Evolutionary conservation across 2,113 vertebrate genomes (phyloP).

Genomic region (Peucedramus taeniatus): DNA sequence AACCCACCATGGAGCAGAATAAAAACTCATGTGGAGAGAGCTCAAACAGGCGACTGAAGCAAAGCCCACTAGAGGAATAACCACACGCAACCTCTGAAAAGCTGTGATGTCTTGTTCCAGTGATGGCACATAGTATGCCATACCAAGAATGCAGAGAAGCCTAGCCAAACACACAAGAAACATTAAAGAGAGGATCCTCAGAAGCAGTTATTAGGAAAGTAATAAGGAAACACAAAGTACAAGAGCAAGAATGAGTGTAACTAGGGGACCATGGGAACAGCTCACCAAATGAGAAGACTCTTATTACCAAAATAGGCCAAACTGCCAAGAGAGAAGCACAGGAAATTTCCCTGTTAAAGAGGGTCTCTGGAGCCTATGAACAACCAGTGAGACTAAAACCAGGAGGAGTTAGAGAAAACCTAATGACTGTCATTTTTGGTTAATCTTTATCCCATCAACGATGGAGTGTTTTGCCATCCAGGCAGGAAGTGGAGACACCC

Average conservation of each 20-base stretch:
- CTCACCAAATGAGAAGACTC: neutral
- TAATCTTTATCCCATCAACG: neutral
- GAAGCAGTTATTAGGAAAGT: neutral
- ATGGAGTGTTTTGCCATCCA: neutral
- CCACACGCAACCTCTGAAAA: neutral
- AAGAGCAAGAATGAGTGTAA: neutral
- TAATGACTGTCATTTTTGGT: neutral
- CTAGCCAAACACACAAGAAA: slow-evolving; percentile 45
- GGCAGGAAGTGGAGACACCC: slow-evolving; percentile 4
- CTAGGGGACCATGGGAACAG: neutral
- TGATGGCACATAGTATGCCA: neutral
- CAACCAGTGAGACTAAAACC: neutral
- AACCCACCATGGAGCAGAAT: neutral
- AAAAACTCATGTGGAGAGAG: neutral
- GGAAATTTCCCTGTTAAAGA: neutral
- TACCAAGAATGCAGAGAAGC: slow-evolving; percentile 3
- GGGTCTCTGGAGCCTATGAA: neutral
- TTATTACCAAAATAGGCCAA: neutral
- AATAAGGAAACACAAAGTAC: neutral
- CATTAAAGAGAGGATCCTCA: neutral
- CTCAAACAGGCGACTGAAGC: neutral
- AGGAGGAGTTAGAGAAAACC: neutral
- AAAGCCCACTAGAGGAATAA: neutral
- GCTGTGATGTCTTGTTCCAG: neutral
- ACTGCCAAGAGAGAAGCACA: neutral